A percentile compares a stretch with the other conserved stretches of the same genome.
These are phyloP conservation scores for Coelopa pilipes DNA, from an alignment of 2,888 invertebrate genomes.

Conservation along the genomic window DNA sequence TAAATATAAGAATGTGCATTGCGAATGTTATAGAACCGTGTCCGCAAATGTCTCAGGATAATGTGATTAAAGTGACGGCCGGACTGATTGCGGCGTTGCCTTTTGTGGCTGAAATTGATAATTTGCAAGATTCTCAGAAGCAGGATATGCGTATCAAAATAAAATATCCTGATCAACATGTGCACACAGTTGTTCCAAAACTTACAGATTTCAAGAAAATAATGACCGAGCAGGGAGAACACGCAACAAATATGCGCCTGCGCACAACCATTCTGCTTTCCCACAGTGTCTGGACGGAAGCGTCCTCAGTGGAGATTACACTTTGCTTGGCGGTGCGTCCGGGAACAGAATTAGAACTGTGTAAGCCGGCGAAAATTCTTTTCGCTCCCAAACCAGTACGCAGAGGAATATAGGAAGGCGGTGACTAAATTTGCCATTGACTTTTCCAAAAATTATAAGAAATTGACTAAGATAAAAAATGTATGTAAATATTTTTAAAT, in stretches of 20 bases:
- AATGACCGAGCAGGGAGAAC: constrained; percentile 71
- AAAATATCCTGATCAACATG: constrained; percentile 91
- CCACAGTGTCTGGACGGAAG: constrained; percentile 88
- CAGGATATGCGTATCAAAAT: constrained; percentile 83
- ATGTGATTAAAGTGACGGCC: constrained; percentile 89
- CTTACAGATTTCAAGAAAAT: constrained; percentile 79
- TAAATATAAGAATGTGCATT: constrained; percentile 80
- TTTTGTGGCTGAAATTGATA: constrained; percentile 86
- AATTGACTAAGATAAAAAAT: neutral
- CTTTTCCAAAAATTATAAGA: neutral
- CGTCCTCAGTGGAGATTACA: constrained; percentile 87
- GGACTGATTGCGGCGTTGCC: constrained; percentile 89
- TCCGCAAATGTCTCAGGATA: constrained; percentile 79
- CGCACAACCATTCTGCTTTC: constrained; percentile 89
- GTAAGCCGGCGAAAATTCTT: constrained; percentile 86
- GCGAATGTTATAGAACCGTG: constrained; percentile 87
- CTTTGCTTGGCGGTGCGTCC: constrained; percentile 81
- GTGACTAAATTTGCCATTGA: neutral
- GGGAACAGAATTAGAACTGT: constrained; percentile 78
- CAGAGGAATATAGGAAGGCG: constrained; percentile 73
- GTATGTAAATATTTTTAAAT: no score
- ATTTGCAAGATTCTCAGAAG: constrained; percentile 78
- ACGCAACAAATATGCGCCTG: constrained; percentile 71
- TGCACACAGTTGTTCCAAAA: constrained; percentile 84
- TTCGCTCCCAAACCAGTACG: constrained; percentile 91